Conservation (phyloP, 2,888 invertebrate species). For the Pterostichus niger region DNA sequence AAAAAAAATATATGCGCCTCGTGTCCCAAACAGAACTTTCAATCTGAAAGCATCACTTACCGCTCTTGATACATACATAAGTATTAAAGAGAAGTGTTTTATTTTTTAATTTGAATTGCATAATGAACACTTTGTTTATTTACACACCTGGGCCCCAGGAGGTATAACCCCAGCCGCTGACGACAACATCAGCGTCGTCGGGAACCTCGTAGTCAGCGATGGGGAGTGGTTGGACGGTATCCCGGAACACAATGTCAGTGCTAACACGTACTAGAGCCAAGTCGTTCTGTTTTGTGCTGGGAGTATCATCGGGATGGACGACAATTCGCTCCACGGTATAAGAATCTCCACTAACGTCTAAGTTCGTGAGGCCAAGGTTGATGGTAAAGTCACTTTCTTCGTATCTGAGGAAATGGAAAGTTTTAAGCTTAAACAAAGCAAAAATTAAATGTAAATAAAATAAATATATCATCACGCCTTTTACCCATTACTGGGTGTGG, state of each 20-base stretch:
- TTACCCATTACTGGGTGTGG: no score
- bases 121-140: background rate
- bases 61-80: no score
- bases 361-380: conserved; percentile 79
- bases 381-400: conserved; percentile 70
- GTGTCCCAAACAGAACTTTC: no score
- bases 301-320: conserved; percentile 66
- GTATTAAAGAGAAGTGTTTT: no score
- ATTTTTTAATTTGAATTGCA: no score
- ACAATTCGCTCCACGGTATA: conserved; percentile 77
- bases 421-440: no score
- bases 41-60: no score
- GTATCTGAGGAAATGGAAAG: background rate
- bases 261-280: conserved; percentile 68
- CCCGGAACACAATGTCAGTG: conserved; percentile 64
- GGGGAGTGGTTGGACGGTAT: conserved; percentile 70
- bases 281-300: conserved; percentile 68
- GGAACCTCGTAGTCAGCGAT: conserved; percentile 73
- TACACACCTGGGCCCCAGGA: conserved; percentile 76
- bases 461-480: no score
- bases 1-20: no score
- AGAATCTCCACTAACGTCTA: conserved; percentile 76
- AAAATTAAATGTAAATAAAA: no score
- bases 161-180: conserved; percentile 79
- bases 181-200: conserved; percentile 74